Base-by-base conservation (phyloP, 2,113 vertebrate genomes). In the Microtus richardsoni region DNA sequence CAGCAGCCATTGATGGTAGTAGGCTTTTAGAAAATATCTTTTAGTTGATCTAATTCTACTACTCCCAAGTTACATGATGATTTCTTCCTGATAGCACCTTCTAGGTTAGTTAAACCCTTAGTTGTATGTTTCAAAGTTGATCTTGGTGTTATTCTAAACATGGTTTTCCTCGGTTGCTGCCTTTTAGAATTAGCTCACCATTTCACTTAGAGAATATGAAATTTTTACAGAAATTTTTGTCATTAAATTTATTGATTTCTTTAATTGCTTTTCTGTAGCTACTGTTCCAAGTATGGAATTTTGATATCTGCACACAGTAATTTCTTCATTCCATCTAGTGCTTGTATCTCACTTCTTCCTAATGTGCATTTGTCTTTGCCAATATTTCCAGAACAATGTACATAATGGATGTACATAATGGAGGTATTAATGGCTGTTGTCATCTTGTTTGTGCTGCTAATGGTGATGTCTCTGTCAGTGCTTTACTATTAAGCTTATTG, bases 341-440 rank as follows among this genome's bases (percentile, higher is more conserved):
- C 47, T 95, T 74, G 54, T 26, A 68, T 33, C 17, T 91, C 33
- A 94, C 54, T 91, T 77, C 36, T 95, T 89, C 36, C 49, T 91
- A 64, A 78, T 91, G 14, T 47, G 41, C 33, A 60, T 91, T 78
- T 94, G 39, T 28, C 86, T 83, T 96, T 77, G 80, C 44, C 91
- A 78, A 19, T 71, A 82, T 78, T 78, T 96, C 36, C 78, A 74
- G 54, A 91, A 62, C 28, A 87, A 41, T 62, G 21, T 82, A 87
- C 68, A 39, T 68, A 75, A 92, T 70, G 44, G 28, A 74, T 52
- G 19, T 79, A 52, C 17, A 47, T 73, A 75, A 74, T 84, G 62
- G 79, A 78, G 11, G 1, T 44, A 44, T 78, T 73, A 87, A 39
- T 89, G 66, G 73, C 33, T 33, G 28, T 54, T 82, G 33, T 78